These are phyloP conservation scores for Microctenopoma lineatum DNA, from an alignment of 2,797 vertebrate genomes.

Conservation along the genomic window DNA sequence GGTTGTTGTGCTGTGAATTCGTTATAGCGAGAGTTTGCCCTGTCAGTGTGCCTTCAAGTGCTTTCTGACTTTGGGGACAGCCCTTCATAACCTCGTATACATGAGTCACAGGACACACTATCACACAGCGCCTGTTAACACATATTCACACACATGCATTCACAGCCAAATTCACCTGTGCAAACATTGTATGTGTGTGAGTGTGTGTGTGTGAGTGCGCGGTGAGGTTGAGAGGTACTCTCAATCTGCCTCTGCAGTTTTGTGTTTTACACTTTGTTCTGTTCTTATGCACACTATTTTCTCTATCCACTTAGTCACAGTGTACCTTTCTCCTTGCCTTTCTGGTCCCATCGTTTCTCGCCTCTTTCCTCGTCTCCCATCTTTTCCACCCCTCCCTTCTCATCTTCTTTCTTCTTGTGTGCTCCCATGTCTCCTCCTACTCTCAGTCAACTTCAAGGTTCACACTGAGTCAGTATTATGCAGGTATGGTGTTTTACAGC, in stretches of 20 bases:
- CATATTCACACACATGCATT: conserved; percentile 25
- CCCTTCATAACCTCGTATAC: conserved; percentile 30
- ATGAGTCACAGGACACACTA: conserved; percentile 44
- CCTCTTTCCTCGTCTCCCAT: conserved; percentile 46
- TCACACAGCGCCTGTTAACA: conserved; percentile 45
- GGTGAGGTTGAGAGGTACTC: conserved; percentile 67
- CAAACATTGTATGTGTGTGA: conserved; percentile 2
- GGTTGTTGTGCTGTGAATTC: conserved; percentile 3
- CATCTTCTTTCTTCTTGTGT: conserved; percentile 50
- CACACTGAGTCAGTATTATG: conserved; percentile 59
- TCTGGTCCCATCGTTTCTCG: conserved; percentile 52
- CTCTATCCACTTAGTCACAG: conserved; percentile 51
- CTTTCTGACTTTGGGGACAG: conserved; percentile 55
- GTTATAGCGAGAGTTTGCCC: conserved; percentile 16
- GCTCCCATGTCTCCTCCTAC: conserved; percentile 57
- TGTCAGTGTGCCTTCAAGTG: conserved; percentile 35
- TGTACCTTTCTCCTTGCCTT: conserved; percentile 40
- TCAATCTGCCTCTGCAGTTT: conserved; percentile 69
- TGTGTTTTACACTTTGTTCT: conserved; percentile 63
- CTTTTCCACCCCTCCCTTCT: conserved; percentile 50
- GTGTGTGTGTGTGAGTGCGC: conserved; percentile 17
- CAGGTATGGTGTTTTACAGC: conserved; percentile 32
- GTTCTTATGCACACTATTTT: conserved; percentile 47
- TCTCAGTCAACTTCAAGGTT: conserved; percentile 52
- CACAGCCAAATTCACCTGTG: conserved; percentile 33